Evolutionary conservation across 2,113 vertebrate species (phyloP).

Genomic region (Brevimyrus niger): DNA sequence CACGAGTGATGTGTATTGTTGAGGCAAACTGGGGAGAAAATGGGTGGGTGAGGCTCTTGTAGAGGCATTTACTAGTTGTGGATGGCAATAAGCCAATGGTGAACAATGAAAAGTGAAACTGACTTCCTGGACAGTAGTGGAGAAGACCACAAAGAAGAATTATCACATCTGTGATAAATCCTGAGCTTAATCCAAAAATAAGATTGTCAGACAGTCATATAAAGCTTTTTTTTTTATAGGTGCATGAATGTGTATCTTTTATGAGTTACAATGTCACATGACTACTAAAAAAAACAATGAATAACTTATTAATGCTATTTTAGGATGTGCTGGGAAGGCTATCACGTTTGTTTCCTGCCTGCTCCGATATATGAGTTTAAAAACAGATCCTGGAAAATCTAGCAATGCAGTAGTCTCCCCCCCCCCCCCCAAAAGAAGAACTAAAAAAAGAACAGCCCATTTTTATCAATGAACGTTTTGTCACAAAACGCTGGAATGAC

Average conservation of each 20-base stretch:
- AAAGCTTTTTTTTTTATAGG: not conserved
- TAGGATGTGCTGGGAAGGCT: not conserved
- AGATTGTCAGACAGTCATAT: not conserved
- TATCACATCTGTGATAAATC: not conserved
- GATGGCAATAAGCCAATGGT: not conserved
- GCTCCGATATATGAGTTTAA: not conserved
- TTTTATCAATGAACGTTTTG: not conserved
- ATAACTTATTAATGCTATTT: not conserved
- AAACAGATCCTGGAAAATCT: not conserved
- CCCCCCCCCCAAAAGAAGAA: not conserved
- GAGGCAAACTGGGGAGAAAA: not conserved
- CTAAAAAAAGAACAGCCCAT: not conserved
- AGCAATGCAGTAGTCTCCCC: not conserved
- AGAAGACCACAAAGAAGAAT: not conserved
- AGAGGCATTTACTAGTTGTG: not conserved
- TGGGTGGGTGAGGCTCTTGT: not conserved
- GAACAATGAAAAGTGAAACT: not conserved
- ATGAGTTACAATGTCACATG: not conserved
- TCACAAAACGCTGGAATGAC: not conserved
- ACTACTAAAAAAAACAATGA: not conserved
- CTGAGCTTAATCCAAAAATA: not conserved
- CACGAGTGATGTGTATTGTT: not conserved
- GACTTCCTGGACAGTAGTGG: not conserved
- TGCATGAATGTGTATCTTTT: not conserved
- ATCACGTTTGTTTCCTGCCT: not conserved